Base-by-base conservation (phyloP, 92 coral and sea anemone genomes). In the Montipora capitata region DNA sequence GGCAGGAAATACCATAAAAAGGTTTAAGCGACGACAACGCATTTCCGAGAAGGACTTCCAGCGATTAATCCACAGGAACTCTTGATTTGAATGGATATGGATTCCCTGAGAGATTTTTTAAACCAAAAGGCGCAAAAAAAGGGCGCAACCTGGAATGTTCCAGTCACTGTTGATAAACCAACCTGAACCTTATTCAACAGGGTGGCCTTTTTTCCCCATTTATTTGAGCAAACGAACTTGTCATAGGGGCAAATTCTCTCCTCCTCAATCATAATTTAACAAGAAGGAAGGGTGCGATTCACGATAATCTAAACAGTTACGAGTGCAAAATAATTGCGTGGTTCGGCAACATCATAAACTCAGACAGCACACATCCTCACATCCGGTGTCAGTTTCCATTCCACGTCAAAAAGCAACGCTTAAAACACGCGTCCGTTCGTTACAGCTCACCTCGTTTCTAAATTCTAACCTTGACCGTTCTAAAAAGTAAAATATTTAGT, bases 1-100 rank as follows among this genome's bases (percentile, higher is more conserved):
- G 40, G 40, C 27, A n/a, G 15, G 12, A 40, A 69, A 69, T 73
- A 73, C 11, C 12, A 45, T 43, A 10, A 17, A 48, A 43, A 45
- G 61, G 35, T 4, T 71, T 7, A 71, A 44, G 77, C 77, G 85
- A 81, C 85, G 85, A 81, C 85, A 68, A 57, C 67, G 68, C 40
- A 81, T 54, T 81, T 81, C 85, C 85, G 85, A 81, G 85, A 41
- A 57, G 66, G 85, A 81, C 68, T 81, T 68, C 77, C 85, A 68
- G 14, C 57, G 61, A 54, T 69, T 80, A 81, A 81, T 68, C 85
- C 85, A 38, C 77, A 68, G 67, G 77, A 81, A 52, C 85, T 81
- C 18, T 44, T 16, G 40, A 54, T 52, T 51, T 68, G 67, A 12
- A 11, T 52, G 76, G 54, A 35, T 48, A 48, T n/a, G 52, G 49